These are phyloP conservation scores for Darevskia mixta DNA, from an alignment of 2,797 vertebrate genomes.

Conservation along the genomic window DNA sequence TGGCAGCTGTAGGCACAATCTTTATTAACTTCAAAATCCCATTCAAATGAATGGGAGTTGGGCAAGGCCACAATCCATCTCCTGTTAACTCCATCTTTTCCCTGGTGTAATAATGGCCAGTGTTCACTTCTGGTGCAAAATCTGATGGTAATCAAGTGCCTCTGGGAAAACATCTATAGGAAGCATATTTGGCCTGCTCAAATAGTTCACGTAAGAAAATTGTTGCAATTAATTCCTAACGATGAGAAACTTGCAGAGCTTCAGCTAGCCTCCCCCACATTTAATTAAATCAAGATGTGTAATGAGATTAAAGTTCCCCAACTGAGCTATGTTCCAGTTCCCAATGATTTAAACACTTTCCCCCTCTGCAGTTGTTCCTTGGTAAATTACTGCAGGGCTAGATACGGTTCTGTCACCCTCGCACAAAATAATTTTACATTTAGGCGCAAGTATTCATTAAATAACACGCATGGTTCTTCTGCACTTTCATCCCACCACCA, in stretches of 20 bases:
- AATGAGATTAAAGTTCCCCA: conserved; percentile 70
- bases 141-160: conserved; percentile 68
- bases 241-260: conserved; percentile 61
- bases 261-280: conserved; percentile 58
- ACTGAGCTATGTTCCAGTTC: conserved; percentile 59
- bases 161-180: conserved; percentile 63
- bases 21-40: background rate
- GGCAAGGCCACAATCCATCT: background rate
- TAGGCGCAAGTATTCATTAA: conserved; percentile 58
- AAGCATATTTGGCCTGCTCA: conserved; percentile 62
- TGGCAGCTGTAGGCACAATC: background rate
- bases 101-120: background rate
- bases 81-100: background rate
- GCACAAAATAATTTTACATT: conserved; percentile 55
- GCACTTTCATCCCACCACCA: conserved; percentile 41
- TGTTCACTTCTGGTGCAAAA: conserved; percentile 48
- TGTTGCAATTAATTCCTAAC: conserved; percentile 72
- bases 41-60: background rate
- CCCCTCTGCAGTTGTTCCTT: conserved; percentile 44
- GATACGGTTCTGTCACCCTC: conserved; percentile 52
- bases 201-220: conserved; percentile 62
- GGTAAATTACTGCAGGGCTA: conserved; percentile 57
- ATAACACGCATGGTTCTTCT: conserved; percentile 48
- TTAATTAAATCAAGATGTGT: conserved; percentile 77
- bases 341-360: conserved; percentile 66